These are phyloP conservation scores for Urosaurus nigricauda DNA, from an alignment of 2,797 vertebrate genomes.

Conservation along the genomic window DNA sequence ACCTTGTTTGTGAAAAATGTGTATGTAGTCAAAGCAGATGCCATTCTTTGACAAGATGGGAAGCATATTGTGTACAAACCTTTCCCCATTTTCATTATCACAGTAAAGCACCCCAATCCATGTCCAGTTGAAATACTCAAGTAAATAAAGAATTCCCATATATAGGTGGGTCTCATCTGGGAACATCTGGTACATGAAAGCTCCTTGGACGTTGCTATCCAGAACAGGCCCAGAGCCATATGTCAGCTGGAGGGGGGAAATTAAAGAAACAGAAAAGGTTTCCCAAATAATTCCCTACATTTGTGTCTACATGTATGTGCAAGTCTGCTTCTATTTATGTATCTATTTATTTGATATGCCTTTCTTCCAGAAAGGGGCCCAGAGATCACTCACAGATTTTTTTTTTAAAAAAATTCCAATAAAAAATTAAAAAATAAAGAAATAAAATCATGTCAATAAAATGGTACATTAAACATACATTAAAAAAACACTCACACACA, in stretches of 20 bases:
- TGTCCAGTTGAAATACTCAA: constrained; percentile 11
- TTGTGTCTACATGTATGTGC: background rate
- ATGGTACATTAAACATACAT: too few species aligned
- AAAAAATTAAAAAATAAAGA: too few species aligned
- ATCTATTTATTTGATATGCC: too few species aligned
- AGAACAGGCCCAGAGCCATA: background rate
- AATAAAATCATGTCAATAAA: too few species aligned
- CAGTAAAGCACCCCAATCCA: constrained; percentile 18
- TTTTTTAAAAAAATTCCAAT: too few species aligned
- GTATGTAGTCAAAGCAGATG: constrained; percentile 16
- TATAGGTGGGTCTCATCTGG: background rate
- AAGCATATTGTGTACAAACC: constrained; percentile 3
- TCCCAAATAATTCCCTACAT: background rate
- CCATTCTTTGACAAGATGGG: background rate
- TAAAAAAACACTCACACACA: too few species aligned
- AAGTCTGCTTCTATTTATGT: too few species aligned
- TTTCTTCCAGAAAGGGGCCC: too few species aligned
- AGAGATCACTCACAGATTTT: too few species aligned
- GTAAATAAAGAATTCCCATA: background rate
- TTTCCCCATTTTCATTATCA: background rate
- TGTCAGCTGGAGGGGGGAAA: background rate
- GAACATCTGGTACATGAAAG: constrained; percentile 1
- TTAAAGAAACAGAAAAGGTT: background rate
- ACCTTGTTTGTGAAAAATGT: too few species aligned
- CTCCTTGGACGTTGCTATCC: background rate